phyloP scores from a whole-genome alignment of 1,140 invertebrate species.

The Proctacanthus coquilletti region DNA sequence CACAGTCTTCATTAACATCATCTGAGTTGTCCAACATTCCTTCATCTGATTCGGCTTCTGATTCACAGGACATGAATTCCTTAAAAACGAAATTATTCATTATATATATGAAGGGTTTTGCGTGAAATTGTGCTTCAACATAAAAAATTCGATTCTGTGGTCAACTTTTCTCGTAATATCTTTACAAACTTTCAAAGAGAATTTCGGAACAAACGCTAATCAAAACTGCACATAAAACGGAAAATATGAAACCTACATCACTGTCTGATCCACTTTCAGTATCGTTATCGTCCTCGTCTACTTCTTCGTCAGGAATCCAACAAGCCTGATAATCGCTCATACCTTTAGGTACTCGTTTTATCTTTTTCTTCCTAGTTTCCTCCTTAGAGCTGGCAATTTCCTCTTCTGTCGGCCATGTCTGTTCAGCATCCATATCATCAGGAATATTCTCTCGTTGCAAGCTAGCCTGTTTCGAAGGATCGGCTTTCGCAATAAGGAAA shows the following conservation, averaged over 20 bases:
- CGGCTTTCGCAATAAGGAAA: constrained; percentile 44
- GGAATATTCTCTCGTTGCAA: constrained; percentile 64
- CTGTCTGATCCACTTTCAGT: constrained; percentile 29
- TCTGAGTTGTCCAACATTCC: constrained; percentile 33
- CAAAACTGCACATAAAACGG: too few relatives aligned
- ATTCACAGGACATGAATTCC: constrained; percentile 45
- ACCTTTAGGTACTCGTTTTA: constrained; percentile 81
- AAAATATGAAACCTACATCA: too few relatives aligned
- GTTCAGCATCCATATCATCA: constrained; percentile 88
- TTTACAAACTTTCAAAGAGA: too few relatives aligned
- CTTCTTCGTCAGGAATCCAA: constrained; percentile 74
- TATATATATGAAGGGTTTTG: constrained; percentile 1
- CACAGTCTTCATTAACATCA: constrained; percentile 42
- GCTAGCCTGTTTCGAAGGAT: constrained; percentile 56
- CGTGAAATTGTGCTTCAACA: too few relatives aligned
- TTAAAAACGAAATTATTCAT: constrained; percentile 12
- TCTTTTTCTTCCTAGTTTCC: constrained; percentile 39
- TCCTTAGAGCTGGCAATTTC: constrained; percentile 61
- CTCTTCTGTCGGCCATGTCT: constrained; percentile 90
- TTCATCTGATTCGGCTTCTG: constrained; percentile 42
- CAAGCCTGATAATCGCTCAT: constrained; percentile 87
- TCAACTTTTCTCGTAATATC: too few relatives aligned
- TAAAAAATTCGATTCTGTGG: constrained; percentile 6
- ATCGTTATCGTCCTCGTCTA: constrained; percentile 37
- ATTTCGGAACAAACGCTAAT: too few relatives aligned